Percentiles rank a stretch among this genome's conserved stretches.
These are phyloP conservation scores for Tribolium freemani DNA, from an alignment of 2,888 invertebrate genomes.

Conservation along the genomic window DNA sequence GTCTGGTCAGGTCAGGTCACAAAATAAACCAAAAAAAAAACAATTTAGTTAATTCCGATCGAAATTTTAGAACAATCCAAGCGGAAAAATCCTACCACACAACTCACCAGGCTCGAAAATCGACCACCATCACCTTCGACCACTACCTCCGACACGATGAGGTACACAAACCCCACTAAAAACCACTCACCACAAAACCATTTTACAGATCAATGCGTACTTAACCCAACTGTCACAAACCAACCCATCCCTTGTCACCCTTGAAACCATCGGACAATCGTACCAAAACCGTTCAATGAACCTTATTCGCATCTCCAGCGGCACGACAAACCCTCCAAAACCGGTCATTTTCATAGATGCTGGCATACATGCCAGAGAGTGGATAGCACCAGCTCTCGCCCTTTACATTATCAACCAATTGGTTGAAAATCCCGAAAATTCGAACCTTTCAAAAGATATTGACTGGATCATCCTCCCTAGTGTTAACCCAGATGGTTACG, in stretches of 20 bases:
- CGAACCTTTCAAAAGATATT: slow-evolving; percentile 72
- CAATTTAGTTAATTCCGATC: too few species aligned
- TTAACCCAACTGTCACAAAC: slow-evolving; percentile 66
- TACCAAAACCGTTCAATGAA: slow-evolving; percentile 73
- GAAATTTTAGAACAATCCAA: slow-evolving; percentile 20
- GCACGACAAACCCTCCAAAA: slow-evolving; percentile 59
- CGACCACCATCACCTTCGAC: slow-evolving; percentile 61
- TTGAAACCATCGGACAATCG: slow-evolving; percentile 73
- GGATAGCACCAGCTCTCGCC: slow-evolving; percentile 78
- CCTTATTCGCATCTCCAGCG: slow-evolving; percentile 73
- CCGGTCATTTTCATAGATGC: slow-evolving; percentile 75
- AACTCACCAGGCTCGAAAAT: not conserved
- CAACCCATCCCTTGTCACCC: slow-evolving; percentile 70
- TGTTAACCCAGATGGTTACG: slow-evolving; percentile 83
- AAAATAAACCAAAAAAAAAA: too few species aligned
- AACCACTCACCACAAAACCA: too few species aligned
- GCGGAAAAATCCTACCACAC: slow-evolving; percentile 14
- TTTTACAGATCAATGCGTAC: slow-evolving; percentile 60
- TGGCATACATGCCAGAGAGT: slow-evolving; percentile 78
- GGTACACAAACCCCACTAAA: too few species aligned
- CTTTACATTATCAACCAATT: slow-evolving; percentile 77
- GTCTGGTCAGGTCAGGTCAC: too few species aligned
- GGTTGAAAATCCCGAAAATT: slow-evolving; percentile 72
- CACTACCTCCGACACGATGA: slow-evolving; percentile 63
- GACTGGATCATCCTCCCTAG: slow-evolving; percentile 79